These are phyloP conservation scores for Hapalemur alaotrensis DNA, from an alignment of 2,797 vertebrate species.

Conservation along the genomic window DNA sequence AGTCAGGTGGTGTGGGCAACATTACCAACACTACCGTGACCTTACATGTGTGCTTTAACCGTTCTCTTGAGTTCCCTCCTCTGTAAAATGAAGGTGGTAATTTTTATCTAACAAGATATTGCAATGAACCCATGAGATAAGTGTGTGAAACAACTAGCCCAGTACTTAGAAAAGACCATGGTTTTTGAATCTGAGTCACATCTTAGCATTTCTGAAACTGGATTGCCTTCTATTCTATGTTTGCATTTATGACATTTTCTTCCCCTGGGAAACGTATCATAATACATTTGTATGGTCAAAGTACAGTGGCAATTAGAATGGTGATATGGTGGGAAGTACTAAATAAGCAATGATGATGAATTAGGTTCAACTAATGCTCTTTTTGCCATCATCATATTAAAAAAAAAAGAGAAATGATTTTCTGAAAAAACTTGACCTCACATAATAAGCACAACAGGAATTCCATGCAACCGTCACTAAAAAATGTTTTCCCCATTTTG, in stretches of 20 bases:
- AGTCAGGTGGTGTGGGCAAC: accelerated
- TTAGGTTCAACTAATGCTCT: no score
- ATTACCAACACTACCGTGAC: no score
- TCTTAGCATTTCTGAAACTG: not conserved
- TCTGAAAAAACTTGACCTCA: not conserved
- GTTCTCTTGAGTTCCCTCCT: not conserved
- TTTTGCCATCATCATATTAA: accelerated
- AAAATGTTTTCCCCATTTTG: not conserved
- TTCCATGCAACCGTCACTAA: not conserved
- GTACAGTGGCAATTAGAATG: no score
- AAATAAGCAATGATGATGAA: no score
- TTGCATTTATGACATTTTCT: not conserved
- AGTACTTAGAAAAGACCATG: accelerated
- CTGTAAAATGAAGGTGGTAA: not conserved
- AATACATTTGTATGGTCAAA: not conserved
- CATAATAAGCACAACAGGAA: not conserved
- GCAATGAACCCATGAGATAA: not conserved
- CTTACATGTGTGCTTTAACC: accelerated
- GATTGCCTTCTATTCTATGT: not conserved
- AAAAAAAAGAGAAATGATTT: not conserved
- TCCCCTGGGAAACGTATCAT: not conserved
- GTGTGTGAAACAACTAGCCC: not conserved
- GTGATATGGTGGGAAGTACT: not conserved
- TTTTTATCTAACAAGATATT: not conserved
- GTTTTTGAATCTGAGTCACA: not conserved